Evolutionary conservation across 2,888 invertebrate species (phyloP).

Genomic region (Galerucella calmariensis): DNA sequence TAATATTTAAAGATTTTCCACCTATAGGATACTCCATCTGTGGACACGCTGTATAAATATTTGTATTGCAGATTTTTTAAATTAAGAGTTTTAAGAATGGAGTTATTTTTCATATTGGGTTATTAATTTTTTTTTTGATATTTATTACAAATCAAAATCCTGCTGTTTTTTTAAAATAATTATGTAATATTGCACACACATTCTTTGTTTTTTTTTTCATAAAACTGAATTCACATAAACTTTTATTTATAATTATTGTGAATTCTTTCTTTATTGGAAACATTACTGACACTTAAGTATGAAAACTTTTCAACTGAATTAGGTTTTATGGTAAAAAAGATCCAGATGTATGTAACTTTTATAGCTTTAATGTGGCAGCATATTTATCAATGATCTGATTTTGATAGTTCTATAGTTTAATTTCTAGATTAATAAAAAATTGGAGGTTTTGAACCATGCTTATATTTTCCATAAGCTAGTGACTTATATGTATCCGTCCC

Average conservation of each 20-base stretch:
- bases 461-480: background rate
- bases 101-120: too few species aligned
- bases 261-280: too few species aligned
- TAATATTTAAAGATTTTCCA: too few species aligned
- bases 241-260: too few species aligned
- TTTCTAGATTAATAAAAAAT: background rate
- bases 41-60: too few species aligned
- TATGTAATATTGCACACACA: background rate
- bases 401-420: background rate
- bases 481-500: constrained; percentile 14
- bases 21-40: too few species aligned
- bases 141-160: too few species aligned
- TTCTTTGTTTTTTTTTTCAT: background rate
- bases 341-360: background rate
- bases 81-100: too few species aligned
- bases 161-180: background rate
- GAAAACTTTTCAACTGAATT: background rate
- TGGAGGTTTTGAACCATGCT: background rate
- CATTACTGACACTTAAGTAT: too few species aligned
- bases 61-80: too few species aligned
- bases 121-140: background rate
- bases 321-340: background rate
- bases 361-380: background rate
- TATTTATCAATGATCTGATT: background rate
- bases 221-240: background rate